Evolutionary conservation across 2,797 vertebrate species (phyloP).

Genomic region (Lithobates pipiens): DNA sequence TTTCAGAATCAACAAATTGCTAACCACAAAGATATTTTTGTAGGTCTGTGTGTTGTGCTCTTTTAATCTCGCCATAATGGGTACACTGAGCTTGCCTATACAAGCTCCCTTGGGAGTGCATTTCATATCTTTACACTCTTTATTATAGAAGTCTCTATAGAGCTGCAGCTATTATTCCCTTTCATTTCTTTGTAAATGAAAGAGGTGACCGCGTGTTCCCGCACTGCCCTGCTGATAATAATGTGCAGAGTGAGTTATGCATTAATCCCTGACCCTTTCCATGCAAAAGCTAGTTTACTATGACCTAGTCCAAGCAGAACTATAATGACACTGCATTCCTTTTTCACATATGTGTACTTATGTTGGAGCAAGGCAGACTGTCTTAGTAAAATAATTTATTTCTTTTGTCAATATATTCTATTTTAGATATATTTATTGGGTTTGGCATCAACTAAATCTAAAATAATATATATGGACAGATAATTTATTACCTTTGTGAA

Average conservation of each 20-base stretch:
- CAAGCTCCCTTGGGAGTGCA: not conserved
- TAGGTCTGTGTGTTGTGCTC: not conserved
- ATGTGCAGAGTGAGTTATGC: conserved; percentile 4
- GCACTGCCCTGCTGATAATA: conserved; percentile 11
- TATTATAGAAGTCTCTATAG: not conserved
- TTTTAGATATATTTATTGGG: not conserved
- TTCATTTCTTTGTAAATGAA: conserved; percentile 28
- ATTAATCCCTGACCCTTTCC: conserved; percentile 5
- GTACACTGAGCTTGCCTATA: not conserved
- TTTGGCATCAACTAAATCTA: not conserved
- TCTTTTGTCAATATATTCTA: not conserved
- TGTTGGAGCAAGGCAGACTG: no score
- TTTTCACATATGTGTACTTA: not conserved
- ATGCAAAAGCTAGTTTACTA: not conserved
- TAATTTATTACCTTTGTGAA: not conserved
- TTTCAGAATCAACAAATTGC: not conserved
- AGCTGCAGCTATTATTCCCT: conserved; percentile 11
- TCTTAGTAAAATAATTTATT: not conserved
- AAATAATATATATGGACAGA: not conserved
- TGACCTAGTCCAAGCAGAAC: not conserved
- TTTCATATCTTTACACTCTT: not conserved
- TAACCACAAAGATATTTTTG: not conserved
- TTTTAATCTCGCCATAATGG: not conserved
- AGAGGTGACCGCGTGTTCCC: not conserved
- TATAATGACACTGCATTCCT: not conserved